A percentile compares a stretch with the other conserved stretches of the same genome.
phyloP scores from a whole-genome alignment of 2,888 invertebrate species.

The Crocallis elinguaria region DNA sequence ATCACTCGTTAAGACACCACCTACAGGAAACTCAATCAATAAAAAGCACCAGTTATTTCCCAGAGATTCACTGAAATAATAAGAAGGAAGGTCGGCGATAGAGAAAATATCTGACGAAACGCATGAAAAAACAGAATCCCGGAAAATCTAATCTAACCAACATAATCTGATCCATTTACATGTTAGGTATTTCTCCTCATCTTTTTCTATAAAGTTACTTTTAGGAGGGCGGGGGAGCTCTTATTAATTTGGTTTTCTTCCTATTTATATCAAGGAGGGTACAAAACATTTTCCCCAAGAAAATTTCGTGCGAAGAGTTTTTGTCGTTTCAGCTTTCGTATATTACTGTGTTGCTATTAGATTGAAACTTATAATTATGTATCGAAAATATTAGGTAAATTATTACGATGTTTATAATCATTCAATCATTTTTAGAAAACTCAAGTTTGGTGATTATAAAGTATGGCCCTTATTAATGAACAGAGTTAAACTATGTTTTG shows the following conservation, averaged over 20 bases:
- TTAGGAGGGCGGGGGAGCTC: constrained; percentile 38
- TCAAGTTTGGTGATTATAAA: too few species aligned
- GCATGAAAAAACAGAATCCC: constrained; percentile 54
- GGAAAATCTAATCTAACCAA: constrained; percentile 56
- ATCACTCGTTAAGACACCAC: neutral
- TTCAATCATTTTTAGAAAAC: too few species aligned
- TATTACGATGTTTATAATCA: too few species aligned
- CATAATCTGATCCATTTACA: constrained; percentile 34
- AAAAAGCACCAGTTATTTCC: constrained; percentile 45
- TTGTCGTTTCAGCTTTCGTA: constrained; percentile 41
- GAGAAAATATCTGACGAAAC: constrained; percentile 55
- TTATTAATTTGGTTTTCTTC: constrained; percentile 33
- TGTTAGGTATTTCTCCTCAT: constrained; percentile 5
- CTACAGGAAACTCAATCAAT: constrained; percentile 1
- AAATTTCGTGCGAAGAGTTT: constrained; percentile 46
- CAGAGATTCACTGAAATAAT: constrained; percentile 52
- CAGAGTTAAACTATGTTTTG: too few species aligned
- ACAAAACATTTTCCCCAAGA: constrained; percentile 54
- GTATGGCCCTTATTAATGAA: too few species aligned
- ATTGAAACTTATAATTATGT: neutral
- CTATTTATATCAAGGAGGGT: constrained; percentile 46
- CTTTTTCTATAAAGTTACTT: neutral
- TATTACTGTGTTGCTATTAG: neutral
- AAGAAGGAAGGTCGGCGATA: constrained; percentile 41
- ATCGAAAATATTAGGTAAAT: neutral